Base-by-base conservation (phyloP, 2,888 invertebrate species). In the Lysandra coridon region DNA sequence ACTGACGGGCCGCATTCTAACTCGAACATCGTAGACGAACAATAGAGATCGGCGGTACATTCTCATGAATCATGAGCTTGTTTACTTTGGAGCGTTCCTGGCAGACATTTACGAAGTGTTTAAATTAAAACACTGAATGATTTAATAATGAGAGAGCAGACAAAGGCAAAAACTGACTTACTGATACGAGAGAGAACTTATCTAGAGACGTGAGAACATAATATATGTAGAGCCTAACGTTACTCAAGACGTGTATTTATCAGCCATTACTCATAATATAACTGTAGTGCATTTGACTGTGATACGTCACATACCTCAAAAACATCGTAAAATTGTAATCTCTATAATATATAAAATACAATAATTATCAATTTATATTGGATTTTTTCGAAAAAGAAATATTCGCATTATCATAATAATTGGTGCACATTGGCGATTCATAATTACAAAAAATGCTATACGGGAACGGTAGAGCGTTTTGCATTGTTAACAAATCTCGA, bases 1-100 rank as follows among this genome's bases (percentile, higher is more conserved):
- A 81, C 81, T 79, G 79, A 30, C 23, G 76, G 49, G 57, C 49
- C 53, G 30, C 69, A 69, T 69, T 69, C 64, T 69, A 30, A 69
- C 64, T 69, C 69, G 69, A 33, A 5, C 33, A 5, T 14, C 69
- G 14, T 33, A 69, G 14, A 12, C 33, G 69, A 69, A 69, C 69
- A 37, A 69, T 69, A 69, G 33, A 33, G 33, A 69, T 69, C 37
- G 69, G 2, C 23, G 69, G 69, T 69, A 33, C 33, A 23, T 69
- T 69, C 64, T 12, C 3, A 69, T 37, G 64, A 69, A 69, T 69
- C 64, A 69, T 5, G 33, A 33, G 64, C 64, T 33, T 33, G 33
- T 69, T 30, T 69, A 30, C 64, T 0, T 12, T 33, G 62, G 62
- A 69, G 30, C 12, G 33, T 69, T 30, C 64, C 64, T 30, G 64